Percentiles rank a stretch among this genome's conserved stretches.
These are phyloP conservation scores for Gymnothorax javanicus DNA, from an alignment of 2,797 vertebrate species.

Conservation along the genomic window DNA sequence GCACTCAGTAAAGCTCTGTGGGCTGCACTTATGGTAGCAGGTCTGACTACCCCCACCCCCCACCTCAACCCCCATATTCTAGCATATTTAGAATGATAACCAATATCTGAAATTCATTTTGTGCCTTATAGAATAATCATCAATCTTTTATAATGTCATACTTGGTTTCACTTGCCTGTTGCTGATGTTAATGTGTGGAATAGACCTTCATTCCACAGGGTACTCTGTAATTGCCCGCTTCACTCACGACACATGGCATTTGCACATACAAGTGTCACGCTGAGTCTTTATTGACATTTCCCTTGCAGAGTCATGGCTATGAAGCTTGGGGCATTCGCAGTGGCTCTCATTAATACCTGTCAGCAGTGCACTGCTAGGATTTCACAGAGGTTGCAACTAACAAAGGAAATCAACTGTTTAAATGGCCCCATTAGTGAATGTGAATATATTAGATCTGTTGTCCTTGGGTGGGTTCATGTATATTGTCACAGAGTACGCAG, in stretches of 20 bases:
- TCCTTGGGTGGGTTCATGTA: neutral
- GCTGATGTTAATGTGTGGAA: slow-evolving; percentile 4
- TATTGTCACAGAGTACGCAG: neutral
- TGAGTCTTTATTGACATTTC: slow-evolving; percentile 31
- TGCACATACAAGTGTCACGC: slow-evolving; percentile 16
- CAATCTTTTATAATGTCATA: neutral
- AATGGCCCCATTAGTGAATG: slow-evolving; percentile 23
- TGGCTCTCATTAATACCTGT: slow-evolving; percentile 13
- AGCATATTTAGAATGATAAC: neutral
- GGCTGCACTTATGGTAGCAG: slow-evolving; percentile 31
- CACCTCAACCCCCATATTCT: neutral
- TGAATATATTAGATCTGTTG: neutral
- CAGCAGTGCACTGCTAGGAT: neutral
- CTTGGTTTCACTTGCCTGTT: neutral
- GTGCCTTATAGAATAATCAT: neutral
- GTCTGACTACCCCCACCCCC: slow-evolving; percentile 24
- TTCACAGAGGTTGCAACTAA: neutral
- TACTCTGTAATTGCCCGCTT: slow-evolving; percentile 6
- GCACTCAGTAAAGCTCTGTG: neutral
- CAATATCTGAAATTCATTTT: slow-evolving; percentile 4
- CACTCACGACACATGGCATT: slow-evolving; percentile 10
- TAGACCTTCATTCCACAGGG: neutral
- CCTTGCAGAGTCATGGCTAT: neutral
- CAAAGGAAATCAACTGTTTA: slow-evolving; percentile 6
- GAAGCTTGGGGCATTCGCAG: neutral